These are phyloP conservation scores for Philotrypesis tridentata DNA, from an alignment of 1,140 invertebrate genomes.

Conservation along the genomic window DNA sequence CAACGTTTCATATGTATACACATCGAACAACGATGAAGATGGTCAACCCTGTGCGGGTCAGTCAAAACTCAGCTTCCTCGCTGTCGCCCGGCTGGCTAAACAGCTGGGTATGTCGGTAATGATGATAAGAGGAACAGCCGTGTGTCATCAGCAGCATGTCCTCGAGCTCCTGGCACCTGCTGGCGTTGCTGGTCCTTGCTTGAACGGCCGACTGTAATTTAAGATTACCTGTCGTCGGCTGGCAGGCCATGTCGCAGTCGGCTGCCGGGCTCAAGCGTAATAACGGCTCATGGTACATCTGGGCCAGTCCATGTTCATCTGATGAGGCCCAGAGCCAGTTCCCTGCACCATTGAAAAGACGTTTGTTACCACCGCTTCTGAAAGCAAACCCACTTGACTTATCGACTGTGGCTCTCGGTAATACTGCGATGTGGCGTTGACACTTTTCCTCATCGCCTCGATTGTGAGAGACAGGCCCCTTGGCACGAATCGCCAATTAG, in stretches of 20 bases:
- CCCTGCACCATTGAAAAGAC: slow-evolving; percentile 56
- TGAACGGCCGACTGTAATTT: slow-evolving; percentile 40
- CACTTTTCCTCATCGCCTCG: slow-evolving; percentile 39
- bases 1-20: slow-evolving; percentile 5
- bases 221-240: slow-evolving; percentile 53
- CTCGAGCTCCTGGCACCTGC: slow-evolving; percentile 59
- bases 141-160: slow-evolving; percentile 68
- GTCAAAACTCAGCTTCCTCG: slow-evolving; percentile 64
- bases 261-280: slow-evolving; percentile 55
- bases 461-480: background rate
- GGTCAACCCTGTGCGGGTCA: slow-evolving; percentile 18
- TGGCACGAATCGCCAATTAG: background rate
- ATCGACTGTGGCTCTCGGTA: slow-evolving; percentile 50
- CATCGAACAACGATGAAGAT: background rate
- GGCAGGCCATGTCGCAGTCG: slow-evolving; percentile 57
- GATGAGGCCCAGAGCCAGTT: slow-evolving; percentile 33
- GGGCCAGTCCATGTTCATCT: slow-evolving; percentile 57
- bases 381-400: slow-evolving; percentile 62
- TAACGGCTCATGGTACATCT: slow-evolving; percentile 59
- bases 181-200: slow-evolving; percentile 43
- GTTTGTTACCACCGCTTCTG: slow-evolving; percentile 64
- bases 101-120: slow-evolving; percentile 56
- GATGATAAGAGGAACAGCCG: slow-evolving; percentile 66
- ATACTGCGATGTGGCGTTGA: slow-evolving; percentile 32
- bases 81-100: slow-evolving; percentile 48